Conservation (phyloP, 2,797 vertebrate species). For the Lepilemur ruficaudatus region DNA sequence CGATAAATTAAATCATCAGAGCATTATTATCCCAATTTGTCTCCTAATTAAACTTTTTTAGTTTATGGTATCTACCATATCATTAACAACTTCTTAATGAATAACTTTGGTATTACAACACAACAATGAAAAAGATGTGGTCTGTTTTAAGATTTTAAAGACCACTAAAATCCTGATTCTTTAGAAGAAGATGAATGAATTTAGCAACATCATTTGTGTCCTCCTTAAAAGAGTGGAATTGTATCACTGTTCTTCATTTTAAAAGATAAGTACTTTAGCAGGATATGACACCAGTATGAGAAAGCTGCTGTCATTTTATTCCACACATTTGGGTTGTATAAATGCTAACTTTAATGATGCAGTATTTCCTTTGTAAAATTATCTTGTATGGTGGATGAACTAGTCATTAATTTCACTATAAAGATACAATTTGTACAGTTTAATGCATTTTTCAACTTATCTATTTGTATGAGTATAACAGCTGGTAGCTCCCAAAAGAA, state of each 20-base stretch:
- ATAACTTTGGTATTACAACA: neutral
- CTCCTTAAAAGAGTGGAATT: neutral
- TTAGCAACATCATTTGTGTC: neutral
- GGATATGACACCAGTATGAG: neutral
- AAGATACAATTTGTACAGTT: conserved; percentile 39
- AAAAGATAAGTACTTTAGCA: neutral
- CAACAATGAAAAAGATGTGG: conserved; percentile 3
- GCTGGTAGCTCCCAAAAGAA: conserved; percentile 10
- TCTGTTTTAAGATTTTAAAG: conserved; percentile 7
- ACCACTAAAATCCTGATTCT: neutral
- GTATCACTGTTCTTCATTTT: neutral
- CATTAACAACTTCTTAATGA: neutral
- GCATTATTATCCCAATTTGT: neutral
- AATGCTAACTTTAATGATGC: conserved; percentile 46
- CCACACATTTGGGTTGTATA: conserved; percentile 6
- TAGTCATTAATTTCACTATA: conserved; percentile 65
- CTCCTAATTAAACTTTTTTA: conserved; percentile 36
- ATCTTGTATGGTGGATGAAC: conserved; percentile 53
- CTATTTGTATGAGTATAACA: conserved; percentile 30
- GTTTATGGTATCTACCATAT: neutral
- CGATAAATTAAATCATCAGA: conserved; percentile 10
- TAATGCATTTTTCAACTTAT: conserved; percentile 53
- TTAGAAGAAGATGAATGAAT: neutral
- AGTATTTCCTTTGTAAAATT: conserved; percentile 61
- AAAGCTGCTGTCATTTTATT: conserved; percentile 43